Conservation (phyloP, 2,113 vertebrate species). For the Lanius collurio region DNA sequence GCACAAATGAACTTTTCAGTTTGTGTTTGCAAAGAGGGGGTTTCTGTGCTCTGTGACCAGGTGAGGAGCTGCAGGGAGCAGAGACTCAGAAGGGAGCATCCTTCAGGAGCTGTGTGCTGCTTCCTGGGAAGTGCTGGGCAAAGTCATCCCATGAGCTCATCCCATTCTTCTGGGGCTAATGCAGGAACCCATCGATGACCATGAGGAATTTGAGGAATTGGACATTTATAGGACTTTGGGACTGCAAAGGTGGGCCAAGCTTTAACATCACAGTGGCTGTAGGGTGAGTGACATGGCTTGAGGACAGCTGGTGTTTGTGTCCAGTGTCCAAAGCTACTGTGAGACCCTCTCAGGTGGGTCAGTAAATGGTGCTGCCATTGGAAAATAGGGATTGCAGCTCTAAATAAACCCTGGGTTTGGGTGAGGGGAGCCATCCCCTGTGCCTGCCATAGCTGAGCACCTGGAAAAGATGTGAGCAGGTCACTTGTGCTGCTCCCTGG, state of each 20-base stretch:
- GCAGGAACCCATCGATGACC: background rate
- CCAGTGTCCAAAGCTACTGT: background rate
- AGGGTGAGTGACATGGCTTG: too few relatives aligned
- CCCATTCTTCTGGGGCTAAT: background rate
- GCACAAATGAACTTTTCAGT: background rate
- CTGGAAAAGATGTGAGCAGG: background rate
- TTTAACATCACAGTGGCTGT: background rate
- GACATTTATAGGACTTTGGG: background rate
- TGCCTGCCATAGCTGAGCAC: background rate
- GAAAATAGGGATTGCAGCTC: background rate
- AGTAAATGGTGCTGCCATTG: background rate
- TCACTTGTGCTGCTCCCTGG: background rate
- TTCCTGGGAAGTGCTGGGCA: background rate
- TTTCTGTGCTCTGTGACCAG: background rate
- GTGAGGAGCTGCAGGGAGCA: background rate
- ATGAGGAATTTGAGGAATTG: background rate
- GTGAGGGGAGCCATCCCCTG: accelerated
- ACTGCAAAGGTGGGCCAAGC: background rate
- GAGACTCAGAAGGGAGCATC: background rate
- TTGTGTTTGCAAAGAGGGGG: background rate
- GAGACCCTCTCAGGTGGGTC: too few relatives aligned
- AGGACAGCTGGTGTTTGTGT: background rate
- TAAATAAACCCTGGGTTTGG: background rate
- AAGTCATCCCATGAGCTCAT: background rate
- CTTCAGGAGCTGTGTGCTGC: accelerated